Conservation (phyloP, 2,113 vertebrate genomes). For the Tinamus guttatus region DNA sequence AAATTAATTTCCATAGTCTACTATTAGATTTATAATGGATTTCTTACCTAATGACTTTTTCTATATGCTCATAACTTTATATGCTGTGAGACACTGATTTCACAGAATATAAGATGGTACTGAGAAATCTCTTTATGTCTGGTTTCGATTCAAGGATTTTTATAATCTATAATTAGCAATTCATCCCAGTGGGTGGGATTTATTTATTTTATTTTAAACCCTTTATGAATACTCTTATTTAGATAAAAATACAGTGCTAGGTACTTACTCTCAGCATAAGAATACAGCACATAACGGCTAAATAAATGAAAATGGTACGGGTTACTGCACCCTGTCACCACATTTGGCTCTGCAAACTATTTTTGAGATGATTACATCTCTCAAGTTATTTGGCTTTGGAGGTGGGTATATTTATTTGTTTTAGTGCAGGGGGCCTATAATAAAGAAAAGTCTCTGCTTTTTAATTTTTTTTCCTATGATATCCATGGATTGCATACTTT, state of each 20-base stretch:
- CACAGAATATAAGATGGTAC: not conserved
- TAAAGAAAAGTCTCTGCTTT: not conserved
- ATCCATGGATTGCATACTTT: not conserved
- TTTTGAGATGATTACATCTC: not conserved
- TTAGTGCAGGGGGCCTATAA: not conserved
- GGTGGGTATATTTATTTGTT: not conserved
- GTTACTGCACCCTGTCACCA: not conserved
- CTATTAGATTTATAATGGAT: not conserved
- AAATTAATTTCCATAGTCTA: not conserved
- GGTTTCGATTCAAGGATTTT: not conserved
- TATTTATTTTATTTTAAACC: not conserved
- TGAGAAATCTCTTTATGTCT: not conserved
- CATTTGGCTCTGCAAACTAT: not conserved
- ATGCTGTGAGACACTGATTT: not conserved
- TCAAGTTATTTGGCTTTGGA: not conserved
- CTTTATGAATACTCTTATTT: not conserved
- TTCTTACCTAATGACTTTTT: not conserved
- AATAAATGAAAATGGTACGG: constrained; percentile 1
- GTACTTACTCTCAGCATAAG: not conserved
- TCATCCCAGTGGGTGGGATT: not conserved
- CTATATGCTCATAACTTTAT: not conserved
- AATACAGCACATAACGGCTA: not conserved
- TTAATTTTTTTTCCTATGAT: not conserved
- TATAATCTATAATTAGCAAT: constrained; percentile 15
- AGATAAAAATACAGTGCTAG: constrained; percentile 15